Conservation (phyloP, 2,888 invertebrate species). For the Fragum whitleyi region DNA sequence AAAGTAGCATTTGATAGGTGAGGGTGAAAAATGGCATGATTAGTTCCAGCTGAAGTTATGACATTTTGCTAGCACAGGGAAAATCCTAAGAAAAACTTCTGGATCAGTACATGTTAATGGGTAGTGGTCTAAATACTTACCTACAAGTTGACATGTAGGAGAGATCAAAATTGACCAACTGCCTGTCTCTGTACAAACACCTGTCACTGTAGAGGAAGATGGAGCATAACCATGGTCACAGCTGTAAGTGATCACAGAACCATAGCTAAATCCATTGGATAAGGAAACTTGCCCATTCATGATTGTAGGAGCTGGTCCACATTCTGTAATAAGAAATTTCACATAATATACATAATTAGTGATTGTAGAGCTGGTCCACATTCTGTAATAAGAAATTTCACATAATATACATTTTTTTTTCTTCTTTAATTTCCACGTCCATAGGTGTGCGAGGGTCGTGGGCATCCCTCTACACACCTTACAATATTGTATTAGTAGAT, state of each 20-base stretch:
- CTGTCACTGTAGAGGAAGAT: background rate
- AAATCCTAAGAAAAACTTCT: no score
- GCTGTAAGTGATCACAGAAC: conserved; percentile 20
- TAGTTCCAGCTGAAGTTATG: no score
- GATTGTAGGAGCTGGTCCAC: conserved; percentile 32
- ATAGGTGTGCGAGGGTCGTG: no score
- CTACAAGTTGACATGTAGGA: conserved; percentile 23
- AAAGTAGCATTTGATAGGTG: no score
- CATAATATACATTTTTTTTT: no score
- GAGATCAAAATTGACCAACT: conserved; percentile 14
- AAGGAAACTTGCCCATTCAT: conserved; percentile 31
- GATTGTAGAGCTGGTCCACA: conserved; percentile 35
- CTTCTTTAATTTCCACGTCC: no score
- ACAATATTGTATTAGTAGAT: no score
- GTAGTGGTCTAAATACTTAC: conserved; percentile 13
- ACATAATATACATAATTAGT: no score
- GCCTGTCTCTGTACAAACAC: conserved; percentile 30
- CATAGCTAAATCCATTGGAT: conserved; percentile 23
- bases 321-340: conserved; percentile 34
- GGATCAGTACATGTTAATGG: no score
- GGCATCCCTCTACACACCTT: no score
- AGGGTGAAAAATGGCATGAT: no score
- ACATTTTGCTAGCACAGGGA: no score
- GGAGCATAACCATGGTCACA: conserved; percentile 37
- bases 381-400: conserved; percentile 30